These are phyloP conservation scores for Sciurus vulgaris DNA, from an alignment of 2,797 vertebrate species.

Conservation along the genomic window DNA sequence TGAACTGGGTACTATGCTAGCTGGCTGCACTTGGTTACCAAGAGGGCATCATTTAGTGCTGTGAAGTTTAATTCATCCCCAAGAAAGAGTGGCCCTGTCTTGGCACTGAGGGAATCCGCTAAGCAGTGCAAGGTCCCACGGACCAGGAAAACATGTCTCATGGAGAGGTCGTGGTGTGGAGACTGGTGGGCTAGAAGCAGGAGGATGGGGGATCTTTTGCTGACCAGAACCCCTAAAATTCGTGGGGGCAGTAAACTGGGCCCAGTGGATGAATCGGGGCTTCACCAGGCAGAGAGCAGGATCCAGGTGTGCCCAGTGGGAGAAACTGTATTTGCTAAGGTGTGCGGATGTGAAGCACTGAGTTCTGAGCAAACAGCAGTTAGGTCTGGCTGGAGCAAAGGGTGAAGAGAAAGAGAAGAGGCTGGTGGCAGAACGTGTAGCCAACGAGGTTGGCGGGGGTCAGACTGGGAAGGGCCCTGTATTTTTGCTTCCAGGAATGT, in stretches of 20 bases:
- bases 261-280: too few species aligned
- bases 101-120: not conserved
- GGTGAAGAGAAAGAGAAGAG: not conserved
- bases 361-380: not conserved
- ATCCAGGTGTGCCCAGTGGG: not conserved
- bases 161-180: not conserved
- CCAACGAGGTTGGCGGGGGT: accelerated
- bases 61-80: not conserved
- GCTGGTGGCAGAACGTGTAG: accelerated
- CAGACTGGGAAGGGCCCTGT: not conserved
- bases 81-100: not conserved
- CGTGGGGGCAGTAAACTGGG: not conserved
- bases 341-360: not conserved
- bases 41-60: not conserved
- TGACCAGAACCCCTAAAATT: not conserved
- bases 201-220: not conserved
- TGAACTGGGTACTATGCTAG: not conserved
- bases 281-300: not conserved
- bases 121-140: not conserved
- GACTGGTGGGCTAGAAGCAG: not conserved
- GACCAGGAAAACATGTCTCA: not conserved
- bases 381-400: not conserved
- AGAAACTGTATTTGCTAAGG: not conserved
- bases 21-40: too few species aligned
- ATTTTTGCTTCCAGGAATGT: not conserved